A percentile compares a stretch with the other conserved stretches of the same genome.
phyloP scores from a whole-genome alignment of 2,888 invertebrate genomes.

The Brachycybe producta region DNA sequence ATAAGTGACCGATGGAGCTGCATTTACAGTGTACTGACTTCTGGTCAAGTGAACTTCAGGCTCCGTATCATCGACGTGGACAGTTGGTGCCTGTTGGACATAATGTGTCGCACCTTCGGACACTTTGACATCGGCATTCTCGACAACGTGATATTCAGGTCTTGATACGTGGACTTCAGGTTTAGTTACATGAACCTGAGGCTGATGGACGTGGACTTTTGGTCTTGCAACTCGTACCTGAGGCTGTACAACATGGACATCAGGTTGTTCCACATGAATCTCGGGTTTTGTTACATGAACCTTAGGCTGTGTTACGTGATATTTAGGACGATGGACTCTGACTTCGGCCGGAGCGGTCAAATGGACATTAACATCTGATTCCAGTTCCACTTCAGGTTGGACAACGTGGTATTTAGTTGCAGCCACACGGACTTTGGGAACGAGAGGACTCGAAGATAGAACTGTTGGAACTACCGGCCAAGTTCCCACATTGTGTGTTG shows the following conservation, averaged over 20 bases:
- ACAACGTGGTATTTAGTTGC: too few relatives aligned
- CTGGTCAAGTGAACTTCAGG: too few relatives aligned
- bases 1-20: too few relatives aligned
- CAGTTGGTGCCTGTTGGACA: too few relatives aligned
- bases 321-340: background rate
- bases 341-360: background rate
- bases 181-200: slow-evolving; percentile 1
- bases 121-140: too few relatives aligned
- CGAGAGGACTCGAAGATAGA: too few relatives aligned
- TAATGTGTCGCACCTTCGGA: too few relatives aligned
- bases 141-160: slow-evolving; percentile 9
- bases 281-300: background rate
- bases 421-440: too few relatives aligned
- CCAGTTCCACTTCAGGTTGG: slow-evolving; percentile 3
- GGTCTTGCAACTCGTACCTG: background rate
- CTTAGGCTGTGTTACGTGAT: background rate
- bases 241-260: background rate
- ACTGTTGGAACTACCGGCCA: too few relatives aligned
- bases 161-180: slow-evolving; percentile 4
- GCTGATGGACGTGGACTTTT: slow-evolving; percentile 7
- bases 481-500: too few relatives aligned
- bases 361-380: background rate
- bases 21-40: too few relatives aligned
- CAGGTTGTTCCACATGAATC: background rate
- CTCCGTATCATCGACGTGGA: too few relatives aligned